Conservation (phyloP, 2,888 invertebrate genomes). For the Rotaria socialis region DNA sequence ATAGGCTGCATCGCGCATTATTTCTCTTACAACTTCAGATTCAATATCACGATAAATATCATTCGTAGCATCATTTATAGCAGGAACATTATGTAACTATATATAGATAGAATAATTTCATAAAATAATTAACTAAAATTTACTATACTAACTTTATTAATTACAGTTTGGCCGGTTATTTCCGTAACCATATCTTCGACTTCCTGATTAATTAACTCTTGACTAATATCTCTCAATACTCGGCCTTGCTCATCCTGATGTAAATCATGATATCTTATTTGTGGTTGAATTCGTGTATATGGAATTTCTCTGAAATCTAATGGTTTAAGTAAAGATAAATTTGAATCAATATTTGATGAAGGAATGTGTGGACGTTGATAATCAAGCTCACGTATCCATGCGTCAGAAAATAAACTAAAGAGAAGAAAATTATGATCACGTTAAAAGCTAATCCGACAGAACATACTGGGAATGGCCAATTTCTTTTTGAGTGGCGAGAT, state of each 20-base stretch:
- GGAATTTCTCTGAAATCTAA: neutral
- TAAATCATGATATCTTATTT: neutral
- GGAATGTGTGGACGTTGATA: slow-evolving; percentile 9
- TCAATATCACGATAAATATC: slow-evolving; percentile 28
- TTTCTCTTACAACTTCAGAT: neutral
- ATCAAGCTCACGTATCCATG: neutral
- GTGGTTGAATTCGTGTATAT: neutral
- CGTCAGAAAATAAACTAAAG: slow-evolving; percentile 24
- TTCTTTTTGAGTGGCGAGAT: neutral
- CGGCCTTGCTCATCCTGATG: neutral
- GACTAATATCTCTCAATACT: neutral
- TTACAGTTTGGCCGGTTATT: neutral
- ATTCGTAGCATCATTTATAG: neutral
- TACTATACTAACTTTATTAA: neutral
- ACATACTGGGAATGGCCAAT: neutral
- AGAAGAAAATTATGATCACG: neutral
- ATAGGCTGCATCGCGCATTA: neutral
- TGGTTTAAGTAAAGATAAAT: neutral
- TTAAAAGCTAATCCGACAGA: neutral
- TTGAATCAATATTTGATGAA: neutral
- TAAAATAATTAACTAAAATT: no score
- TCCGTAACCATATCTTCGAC: neutral
- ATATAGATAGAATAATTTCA: neutral
- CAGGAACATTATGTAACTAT: neutral
- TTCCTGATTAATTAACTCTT: neutral